Base-by-base conservation (phyloP, 2,113 vertebrate genomes). In the Xyliphius kryptos region DNA sequence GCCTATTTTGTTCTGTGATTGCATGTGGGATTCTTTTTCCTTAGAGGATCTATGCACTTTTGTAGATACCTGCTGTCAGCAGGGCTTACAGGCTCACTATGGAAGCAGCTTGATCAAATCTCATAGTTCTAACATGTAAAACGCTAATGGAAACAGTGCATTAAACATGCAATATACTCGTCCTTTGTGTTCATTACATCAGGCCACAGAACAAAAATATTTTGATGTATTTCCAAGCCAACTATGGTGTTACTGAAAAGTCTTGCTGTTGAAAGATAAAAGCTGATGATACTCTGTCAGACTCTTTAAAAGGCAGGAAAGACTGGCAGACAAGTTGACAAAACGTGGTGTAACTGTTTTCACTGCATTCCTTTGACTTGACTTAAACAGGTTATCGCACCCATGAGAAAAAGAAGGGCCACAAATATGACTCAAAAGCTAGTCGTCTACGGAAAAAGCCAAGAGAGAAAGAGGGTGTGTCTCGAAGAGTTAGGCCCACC, bases 331-430 rank as follows among this genome's bases (percentile, higher is more conserved):
- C 46, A 70, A 50, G 40, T 26, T 48, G 20, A 36, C 14, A 53
- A 53, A 47, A 19, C 19, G n/a, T 20, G 16, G 22, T 49, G 63
- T 61, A 57, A 53, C 17, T 12, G 43, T 46, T 63, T 36, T 36
- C 48, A 43, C 13, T 58, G 41, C 59, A 15, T 22, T 4, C 14
- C 6, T 16, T 41, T 57, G 61, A 41, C 44, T 75, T 71, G 43
- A 32, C 36, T 57, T 62, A 32, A 9, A 53, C 76, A 98, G 96
- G 96, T 51, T 97, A 89, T 80, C 93, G 95, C 60, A 93, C 90
- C 72, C 95, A 98, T 41, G 96, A 99, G 74, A 99, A 94, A 81
- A 91, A 93, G 71, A 97, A 92, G 78, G 89, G 80, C 77, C 93
- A 99, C 78, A 96, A 92, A 71, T 94, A 95, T 14, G 93, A 97